Percentiles rank a stretch among this genome's conserved stretches.
Evolutionary conservation across 2,113 vertebrate genomes (phyloP).

Genomic region (Elanoides forficatus): DNA sequence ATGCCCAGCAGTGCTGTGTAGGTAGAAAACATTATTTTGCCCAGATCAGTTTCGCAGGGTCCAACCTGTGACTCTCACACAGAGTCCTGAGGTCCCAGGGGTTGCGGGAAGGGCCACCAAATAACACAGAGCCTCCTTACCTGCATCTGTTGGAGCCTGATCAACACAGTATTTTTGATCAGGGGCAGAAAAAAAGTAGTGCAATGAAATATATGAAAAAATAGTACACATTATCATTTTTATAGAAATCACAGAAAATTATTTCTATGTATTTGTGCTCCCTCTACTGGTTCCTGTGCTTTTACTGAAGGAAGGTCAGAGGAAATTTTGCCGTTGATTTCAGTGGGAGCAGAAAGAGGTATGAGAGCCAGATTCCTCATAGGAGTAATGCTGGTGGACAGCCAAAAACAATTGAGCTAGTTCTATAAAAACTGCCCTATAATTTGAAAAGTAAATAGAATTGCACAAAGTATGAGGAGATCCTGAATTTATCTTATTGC

Average conservation of each 20-base stretch:
- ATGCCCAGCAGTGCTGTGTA: background rate
- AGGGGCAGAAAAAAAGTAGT: background rate
- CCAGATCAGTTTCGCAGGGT: background rate
- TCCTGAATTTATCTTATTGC: background rate
- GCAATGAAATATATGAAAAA: background rate
- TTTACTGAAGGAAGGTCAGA: background rate
- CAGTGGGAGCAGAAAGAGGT: background rate
- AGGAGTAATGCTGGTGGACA: background rate
- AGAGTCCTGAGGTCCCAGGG: background rate
- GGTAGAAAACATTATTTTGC: background rate
- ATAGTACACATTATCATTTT: background rate
- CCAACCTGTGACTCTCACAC: background rate
- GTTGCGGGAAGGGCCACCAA: background rate
- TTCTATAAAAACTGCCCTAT: background rate
- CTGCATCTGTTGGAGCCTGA: background rate
- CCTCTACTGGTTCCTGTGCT: conserved; percentile 43
- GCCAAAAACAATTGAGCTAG: background rate
- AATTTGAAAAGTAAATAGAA: background rate
- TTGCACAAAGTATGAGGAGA: background rate
- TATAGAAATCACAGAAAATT: background rate
- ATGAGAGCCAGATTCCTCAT: background rate
- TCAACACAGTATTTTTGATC: background rate
- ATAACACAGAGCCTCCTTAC: background rate
- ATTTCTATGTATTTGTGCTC: conserved; percentile 44
- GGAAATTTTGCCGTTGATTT: background rate